phyloP scores from a whole-genome alignment of 2,113 vertebrate genomes.

The Lichenostomus cassidix region DNA sequence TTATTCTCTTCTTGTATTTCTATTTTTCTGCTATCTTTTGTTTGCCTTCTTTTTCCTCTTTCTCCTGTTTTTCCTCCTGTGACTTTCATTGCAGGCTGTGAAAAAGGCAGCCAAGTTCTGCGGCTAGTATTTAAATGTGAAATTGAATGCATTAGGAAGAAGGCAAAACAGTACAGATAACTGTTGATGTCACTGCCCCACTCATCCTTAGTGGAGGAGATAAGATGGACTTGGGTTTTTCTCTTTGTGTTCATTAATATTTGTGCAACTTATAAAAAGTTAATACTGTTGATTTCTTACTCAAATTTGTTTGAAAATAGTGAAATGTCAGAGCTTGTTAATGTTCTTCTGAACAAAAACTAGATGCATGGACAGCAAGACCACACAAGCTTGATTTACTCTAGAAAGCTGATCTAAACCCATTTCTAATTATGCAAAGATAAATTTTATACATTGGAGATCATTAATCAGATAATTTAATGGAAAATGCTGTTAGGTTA shows the following conservation, averaged over 20 bases:
- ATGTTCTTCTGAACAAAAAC: neutral
- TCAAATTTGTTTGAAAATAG: neutral
- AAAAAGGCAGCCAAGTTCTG: neutral
- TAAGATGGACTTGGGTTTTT: neutral
- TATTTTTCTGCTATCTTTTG: neutral
- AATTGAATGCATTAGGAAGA: neutral
- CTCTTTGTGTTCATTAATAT: neutral
- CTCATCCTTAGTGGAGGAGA: neutral
- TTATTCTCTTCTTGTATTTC: neutral
- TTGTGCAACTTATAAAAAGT: neutral
- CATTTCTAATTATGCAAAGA: neutral
- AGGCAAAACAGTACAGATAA: neutral
- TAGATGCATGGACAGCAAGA: neutral
- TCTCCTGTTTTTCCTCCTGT: fast-evolving
- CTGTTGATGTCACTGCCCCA: neutral
- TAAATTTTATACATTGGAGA: neutral
- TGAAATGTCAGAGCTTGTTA: neutral
- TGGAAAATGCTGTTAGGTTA: neutral
- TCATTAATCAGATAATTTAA: neutral
- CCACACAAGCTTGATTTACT: neutral
- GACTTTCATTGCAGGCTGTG: neutral
- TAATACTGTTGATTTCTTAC: neutral
- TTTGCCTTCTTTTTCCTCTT: neutral
- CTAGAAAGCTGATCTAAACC: neutral
- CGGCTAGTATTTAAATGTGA: neutral